Evolutionary conservation across 35 echinoderm and acorn worm genomes (phyloP), one percentile per base, ranked within the genome.

Genomic region (Heliocidaris erythrogramma): DNA sequence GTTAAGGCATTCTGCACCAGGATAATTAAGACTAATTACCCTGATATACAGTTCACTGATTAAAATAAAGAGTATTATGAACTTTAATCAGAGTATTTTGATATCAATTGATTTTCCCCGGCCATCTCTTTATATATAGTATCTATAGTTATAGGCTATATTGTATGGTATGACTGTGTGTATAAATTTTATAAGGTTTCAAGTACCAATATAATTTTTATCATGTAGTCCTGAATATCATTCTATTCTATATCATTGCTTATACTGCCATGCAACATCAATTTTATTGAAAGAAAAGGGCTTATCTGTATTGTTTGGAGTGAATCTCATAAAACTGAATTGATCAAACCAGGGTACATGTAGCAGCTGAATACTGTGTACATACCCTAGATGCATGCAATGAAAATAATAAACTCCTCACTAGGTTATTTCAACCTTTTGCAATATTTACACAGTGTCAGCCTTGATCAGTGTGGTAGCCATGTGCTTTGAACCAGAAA

Each of bases 401-500:
- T 78, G 35, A n/a, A 69, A 69, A 78, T 78, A 18, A n/a, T 27
- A 27, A 78, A 78, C 65, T 78, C 17, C 27, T 42, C 52, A 11
- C 52, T 56, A 56, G 52, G 52, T 78, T 78, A 78, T 78, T 78
- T 78, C 65, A 78, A 78, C 65, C 65, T 78, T 78, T 78, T 18
- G 17, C 65, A 78, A 78, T 78, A 78, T 78, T 78, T 78, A 78
- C 65, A 27, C 65, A 78, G 21, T 78, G 65, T 78, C 65, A 78
- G 27, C 65, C 65, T 78, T 24, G 65, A 78, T 78, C 27, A 24
- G 65, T 78, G 65, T 78, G 65, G 65, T 78, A 78, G 65, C 65
- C 21, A n/a, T 78, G 65, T 78, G 65, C 65, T 78, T 78, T 78
- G 65, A 78, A 78, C 65, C 27, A 78, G 65, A 78, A 78, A 78